phyloP scores from a whole-genome alignment of 2,797 vertebrate genomes.

The Phyllotis vaccarum region DNA sequence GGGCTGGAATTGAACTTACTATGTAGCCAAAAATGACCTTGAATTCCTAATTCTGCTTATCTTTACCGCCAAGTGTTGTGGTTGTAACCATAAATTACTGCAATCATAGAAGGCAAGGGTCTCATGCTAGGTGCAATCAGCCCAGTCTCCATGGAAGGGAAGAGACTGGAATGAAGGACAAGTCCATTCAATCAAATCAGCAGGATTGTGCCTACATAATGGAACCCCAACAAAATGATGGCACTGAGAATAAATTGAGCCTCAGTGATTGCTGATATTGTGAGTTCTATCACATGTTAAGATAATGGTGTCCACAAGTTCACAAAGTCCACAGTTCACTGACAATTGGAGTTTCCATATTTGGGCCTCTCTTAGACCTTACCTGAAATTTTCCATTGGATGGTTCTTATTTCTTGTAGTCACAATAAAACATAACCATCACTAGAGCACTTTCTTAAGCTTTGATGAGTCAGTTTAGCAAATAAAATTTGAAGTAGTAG shows the following conservation, averaged over 20 bases:
- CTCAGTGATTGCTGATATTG: not conserved
- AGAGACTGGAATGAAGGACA: not conserved
- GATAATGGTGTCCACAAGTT: not conserved
- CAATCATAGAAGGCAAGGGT: not conserved
- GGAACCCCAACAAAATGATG: not conserved
- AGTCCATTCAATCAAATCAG: too few species aligned
- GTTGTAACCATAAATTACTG: too few species aligned
- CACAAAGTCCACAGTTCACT: too few species aligned
- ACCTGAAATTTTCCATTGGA: not conserved
- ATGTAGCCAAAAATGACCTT: not conserved
- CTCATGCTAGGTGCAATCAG: not conserved
- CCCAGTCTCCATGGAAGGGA: fast-evolving
- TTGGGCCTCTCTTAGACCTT: not conserved
- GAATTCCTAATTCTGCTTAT: not conserved
- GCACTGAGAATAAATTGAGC: not conserved
- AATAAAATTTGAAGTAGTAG: not conserved
- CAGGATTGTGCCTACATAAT: not conserved
- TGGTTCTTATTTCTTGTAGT: not conserved
- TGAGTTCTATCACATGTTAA: not conserved
- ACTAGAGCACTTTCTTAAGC: not conserved
- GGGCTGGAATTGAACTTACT: not conserved
- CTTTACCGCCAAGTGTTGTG: not conserved
- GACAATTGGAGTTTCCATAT: not conserved
- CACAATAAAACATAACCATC: not conserved
- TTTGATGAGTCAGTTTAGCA: slow-evolving; percentile 23